phyloP scores from a whole-genome alignment of 2,888 invertebrate genomes.

The Dermolepida albohirtum region DNA sequence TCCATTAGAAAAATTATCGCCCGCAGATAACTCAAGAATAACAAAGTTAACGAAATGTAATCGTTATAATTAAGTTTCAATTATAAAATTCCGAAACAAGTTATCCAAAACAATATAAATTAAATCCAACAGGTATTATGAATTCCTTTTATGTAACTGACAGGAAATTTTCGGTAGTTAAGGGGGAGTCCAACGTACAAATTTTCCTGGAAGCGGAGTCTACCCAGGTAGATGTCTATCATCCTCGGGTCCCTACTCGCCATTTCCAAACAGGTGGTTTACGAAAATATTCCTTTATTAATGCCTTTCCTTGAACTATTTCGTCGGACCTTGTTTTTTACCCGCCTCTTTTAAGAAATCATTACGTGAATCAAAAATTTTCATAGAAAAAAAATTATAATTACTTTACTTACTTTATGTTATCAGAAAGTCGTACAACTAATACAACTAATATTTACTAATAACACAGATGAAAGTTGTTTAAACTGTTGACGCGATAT shows the following conservation, averaged over 20 bases:
- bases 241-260: neutral
- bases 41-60: neutral
- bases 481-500: too few relatives aligned
- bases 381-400: too few relatives aligned
- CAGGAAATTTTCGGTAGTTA: slow-evolving; percentile 1
- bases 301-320: neutral
- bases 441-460: too few relatives aligned
- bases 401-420: too few relatives aligned
- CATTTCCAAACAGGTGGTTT: slow-evolving; percentile 7
- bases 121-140: slow-evolving; percentile 1
- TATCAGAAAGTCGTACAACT: too few relatives aligned
- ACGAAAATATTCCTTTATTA: slow-evolving; percentile 1
- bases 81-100: neutral
- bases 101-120: neutral
- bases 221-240: slow-evolving; percentile 1
- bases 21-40: slow-evolving; percentile 8
- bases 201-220: slow-evolving; percentile 1
- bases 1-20: too few relatives aligned
- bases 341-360: too few relatives aligned
- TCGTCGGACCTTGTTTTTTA: neutral
- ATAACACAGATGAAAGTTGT: too few relatives aligned
- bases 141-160: slow-evolving; percentile 3
- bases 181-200: neutral
- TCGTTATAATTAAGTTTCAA: too few relatives aligned
- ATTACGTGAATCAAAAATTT: too few relatives aligned